Evolutionary conservation across 2,113 vertebrate species (phyloP), one percentile per base, ranked within the genome.

Genomic region (Dendropsophus ebraccatus): DNA sequence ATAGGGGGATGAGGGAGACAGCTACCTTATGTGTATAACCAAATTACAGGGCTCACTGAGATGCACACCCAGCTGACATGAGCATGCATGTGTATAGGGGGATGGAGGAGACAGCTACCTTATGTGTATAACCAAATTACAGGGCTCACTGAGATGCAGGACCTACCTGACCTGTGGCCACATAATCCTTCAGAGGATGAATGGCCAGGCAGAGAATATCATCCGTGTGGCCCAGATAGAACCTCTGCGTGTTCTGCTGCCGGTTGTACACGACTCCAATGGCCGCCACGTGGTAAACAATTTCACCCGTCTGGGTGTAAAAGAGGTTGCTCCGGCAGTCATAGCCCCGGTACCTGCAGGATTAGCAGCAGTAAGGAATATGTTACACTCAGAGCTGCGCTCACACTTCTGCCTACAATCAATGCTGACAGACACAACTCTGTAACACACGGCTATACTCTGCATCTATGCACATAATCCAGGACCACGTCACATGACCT

Each of bases 311-410:
- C 93, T 99, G 98, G 72, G 98, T 99, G 89, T 99, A 99, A 90
- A 99, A 99, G 37, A 99, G 93, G 91, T 99, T 99, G 93, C 96
- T 99, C 25, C 98, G 95, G 89, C 98, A 99, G 91, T 99, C 98
- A 58, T 97, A 98, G 67, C 97, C 98, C 90, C 98, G 95, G 94
- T 99, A 99, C 91, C 98, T 99, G 88, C 90, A 41, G 11, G 3
- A 83, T 88, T 81, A 87, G 1, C 90, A 89, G 70, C 35, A 41
- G 37, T 12, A 9, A 17, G 8, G n/a, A 30, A 11, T 52, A 17
- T 19, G 4, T 79, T 25, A 32, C 28, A 32, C 60, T 30, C 25
- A 65, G 4, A 65, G 60, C 41, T 41, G 41, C 41, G 41, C 41
- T 41, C 41, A 41, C 41, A 41, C 41, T 41, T 41, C 41, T 41